Conservation (phyloP, 2,797 vertebrate species). For the Danio jaintianensis region DNA sequence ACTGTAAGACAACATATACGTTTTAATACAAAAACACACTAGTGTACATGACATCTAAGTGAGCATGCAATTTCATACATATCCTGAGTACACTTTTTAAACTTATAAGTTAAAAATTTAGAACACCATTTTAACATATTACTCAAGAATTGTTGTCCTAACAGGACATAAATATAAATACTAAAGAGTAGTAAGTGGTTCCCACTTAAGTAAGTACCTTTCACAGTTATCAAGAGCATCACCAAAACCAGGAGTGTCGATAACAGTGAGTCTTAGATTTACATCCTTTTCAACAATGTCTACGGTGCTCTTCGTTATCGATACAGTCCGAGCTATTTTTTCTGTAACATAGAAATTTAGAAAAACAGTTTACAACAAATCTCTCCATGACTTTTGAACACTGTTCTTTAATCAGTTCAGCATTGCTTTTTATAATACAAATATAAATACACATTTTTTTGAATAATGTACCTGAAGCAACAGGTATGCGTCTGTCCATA, state of each 20-base stretch:
- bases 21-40: no score
- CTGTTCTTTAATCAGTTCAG: neutral
- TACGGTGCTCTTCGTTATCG: slow-evolving; percentile 77
- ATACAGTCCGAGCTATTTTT: slow-evolving; percentile 78
- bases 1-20: no score
- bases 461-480: slow-evolving; percentile 71
- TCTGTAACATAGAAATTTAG: slow-evolving; percentile 69
- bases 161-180: no score
- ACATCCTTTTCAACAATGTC: slow-evolving; percentile 85
- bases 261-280: slow-evolving; percentile 81
- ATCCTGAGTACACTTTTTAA: no score
- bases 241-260: slow-evolving; percentile 86
- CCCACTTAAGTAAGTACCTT: slow-evolving; percentile 4
- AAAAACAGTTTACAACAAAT: neutral
- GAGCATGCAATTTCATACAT: no score
- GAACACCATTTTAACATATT: no score
- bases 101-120: no score
- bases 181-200: no score
- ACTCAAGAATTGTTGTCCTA: no score
- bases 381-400: neutral
- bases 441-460: neutral
- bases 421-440: neutral
- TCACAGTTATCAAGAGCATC: slow-evolving; percentile 79
- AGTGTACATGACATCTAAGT: no score
- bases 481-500: slow-evolving; percentile 72